phyloP scores from a whole-genome alignment of 2,113 vertebrate species.

The Spea multiplicata region DNA sequence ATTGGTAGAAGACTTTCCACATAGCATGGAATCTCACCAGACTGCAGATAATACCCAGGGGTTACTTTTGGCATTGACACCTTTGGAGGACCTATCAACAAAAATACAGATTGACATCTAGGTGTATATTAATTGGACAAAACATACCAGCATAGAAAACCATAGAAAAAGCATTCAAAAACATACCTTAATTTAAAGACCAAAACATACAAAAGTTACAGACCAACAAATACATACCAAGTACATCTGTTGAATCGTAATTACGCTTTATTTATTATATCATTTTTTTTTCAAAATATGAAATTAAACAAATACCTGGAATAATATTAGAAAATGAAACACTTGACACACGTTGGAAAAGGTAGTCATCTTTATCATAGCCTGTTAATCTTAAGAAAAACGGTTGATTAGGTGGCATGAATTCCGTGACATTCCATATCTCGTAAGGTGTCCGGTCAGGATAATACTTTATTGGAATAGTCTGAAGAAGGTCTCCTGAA shows the following conservation, averaged over 20 bases:
- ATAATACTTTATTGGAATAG: constrained; percentile 84
- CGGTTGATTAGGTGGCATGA: constrained; percentile 85
- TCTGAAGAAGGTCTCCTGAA: constrained; percentile 79
- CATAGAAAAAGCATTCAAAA: no score
- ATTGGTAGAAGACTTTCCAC: constrained; percentile 90
- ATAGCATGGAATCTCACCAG: constrained; percentile 73
- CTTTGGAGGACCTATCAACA: constrained; percentile 73
- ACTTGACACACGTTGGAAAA: constrained; percentile 93
- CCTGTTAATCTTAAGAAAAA: constrained; percentile 91
- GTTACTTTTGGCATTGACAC: constrained; percentile 82
- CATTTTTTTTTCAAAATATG: no score
- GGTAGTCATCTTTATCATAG: constrained; percentile 81
- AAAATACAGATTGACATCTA: background rate
- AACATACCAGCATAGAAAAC: no score
- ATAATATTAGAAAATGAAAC: constrained; percentile 90
- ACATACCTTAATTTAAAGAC: no score
- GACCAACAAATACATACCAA: no score
- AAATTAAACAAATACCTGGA: constrained; percentile 73
- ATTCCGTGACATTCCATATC: constrained; percentile 94
- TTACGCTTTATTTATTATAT: no score
- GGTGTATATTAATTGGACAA: no score
- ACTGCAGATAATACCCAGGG: constrained; percentile 88
- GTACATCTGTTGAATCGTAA: no score
- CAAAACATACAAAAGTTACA: no score
- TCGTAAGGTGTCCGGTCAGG: constrained; percentile 80